phyloP scores from a whole-genome alignment of 1,140 invertebrate species.

The Cotesia vestalis region DNA sequence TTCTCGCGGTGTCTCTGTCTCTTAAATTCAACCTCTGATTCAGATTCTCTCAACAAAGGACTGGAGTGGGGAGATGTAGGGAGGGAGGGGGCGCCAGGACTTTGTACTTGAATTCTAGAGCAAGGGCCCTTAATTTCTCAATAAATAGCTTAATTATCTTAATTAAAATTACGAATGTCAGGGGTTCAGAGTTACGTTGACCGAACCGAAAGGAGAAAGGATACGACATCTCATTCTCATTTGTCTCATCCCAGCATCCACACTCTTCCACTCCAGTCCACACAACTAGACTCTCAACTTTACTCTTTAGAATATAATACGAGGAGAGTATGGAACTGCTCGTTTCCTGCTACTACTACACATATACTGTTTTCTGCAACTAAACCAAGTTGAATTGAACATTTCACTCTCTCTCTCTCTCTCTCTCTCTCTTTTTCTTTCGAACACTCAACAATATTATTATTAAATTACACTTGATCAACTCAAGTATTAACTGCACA shows the following conservation, averaged over 20 bases:
- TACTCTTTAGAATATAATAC: conserved; percentile 14
- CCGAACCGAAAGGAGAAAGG: conserved; percentile 11
- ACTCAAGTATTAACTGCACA: too few relatives aligned
- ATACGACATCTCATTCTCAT: conserved; percentile 6
- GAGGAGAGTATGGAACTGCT: conserved; percentile 31
- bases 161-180: conserved; percentile 49
- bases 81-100: neutral
- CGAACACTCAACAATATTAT: neutral
- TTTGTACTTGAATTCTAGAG: conserved; percentile 38
- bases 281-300: neutral
- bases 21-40: neutral
- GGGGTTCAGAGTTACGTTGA: conserved; percentile 18
- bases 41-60: neutral
- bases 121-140: conserved; percentile 38
- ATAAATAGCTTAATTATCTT: conserved; percentile 58
- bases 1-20: neutral
- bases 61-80: neutral
- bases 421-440: neutral
- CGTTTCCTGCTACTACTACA: conserved; percentile 31
- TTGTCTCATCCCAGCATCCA: neutral
- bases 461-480: too few relatives aligned
- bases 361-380: conserved; percentile 29
- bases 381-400: conserved; percentile 24
- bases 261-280: too few relatives aligned
- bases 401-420: conserved; percentile 26